These are phyloP conservation scores for Sebastes trivittatus DNA, from an alignment of 2,797 vertebrate species.

Conservation along the genomic window DNA sequence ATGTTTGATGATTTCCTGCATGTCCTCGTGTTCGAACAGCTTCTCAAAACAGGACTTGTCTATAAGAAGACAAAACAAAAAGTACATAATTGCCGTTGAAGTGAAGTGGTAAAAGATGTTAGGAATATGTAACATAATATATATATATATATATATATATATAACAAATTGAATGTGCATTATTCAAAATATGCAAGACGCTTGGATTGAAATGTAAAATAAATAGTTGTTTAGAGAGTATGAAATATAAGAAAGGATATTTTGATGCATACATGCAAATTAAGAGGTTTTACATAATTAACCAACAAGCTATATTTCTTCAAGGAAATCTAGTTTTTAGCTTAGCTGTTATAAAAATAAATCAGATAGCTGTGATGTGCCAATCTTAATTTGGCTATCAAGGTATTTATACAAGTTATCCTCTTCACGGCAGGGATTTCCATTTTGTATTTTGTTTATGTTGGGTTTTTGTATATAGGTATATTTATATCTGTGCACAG, in stretches of 20 bases:
- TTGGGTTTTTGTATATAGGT: neutral
- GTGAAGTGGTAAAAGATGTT: neutral
- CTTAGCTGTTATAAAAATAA: neutral
- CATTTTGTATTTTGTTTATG: neutral
- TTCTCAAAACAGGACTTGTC: conserved; percentile 93
- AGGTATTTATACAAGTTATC: neutral
- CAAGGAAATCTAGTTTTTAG: neutral
- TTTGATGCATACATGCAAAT: neutral
- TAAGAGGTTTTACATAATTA: neutral
- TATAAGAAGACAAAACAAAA: conserved; percentile 45
- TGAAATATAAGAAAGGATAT: neutral
- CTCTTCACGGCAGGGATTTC: neutral
- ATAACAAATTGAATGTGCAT: neutral
- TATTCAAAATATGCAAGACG: neutral
- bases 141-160: no score
- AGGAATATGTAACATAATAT: neutral
- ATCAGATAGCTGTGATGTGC: neutral
- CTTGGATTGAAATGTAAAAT: neutral
- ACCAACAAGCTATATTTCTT: neutral
- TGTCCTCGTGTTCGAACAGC: conserved; percentile 92
- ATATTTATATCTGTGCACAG: neutral
- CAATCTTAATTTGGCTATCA: neutral
- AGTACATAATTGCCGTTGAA: neutral
- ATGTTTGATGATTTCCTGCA: conserved; percentile 93
- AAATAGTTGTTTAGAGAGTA: neutral